These are phyloP conservation scores for Probosciger aterrimus DNA, from an alignment of 2,113 vertebrate species.

Conservation along the genomic window DNA sequence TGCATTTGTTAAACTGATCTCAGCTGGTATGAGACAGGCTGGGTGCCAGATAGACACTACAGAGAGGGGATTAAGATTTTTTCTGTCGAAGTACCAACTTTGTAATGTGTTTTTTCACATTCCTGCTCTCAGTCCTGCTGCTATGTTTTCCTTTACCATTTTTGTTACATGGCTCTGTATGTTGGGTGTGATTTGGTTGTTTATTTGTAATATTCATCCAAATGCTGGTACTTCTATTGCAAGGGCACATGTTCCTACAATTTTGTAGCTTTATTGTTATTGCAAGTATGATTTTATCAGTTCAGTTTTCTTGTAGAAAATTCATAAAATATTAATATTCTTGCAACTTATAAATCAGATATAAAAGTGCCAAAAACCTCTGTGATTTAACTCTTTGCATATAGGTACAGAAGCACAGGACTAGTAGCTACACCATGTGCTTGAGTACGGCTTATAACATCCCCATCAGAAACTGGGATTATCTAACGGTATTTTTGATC, in stretches of 20 bases:
- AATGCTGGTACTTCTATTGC: neutral
- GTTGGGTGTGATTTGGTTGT: neutral
- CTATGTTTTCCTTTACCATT: neutral
- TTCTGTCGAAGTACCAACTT: neutral
- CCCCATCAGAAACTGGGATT: fast-evolving
- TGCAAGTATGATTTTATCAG: neutral
- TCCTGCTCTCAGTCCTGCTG: neutral
- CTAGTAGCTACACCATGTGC: fast-evolving
- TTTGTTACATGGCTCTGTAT: neutral
- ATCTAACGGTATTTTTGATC: neutral
- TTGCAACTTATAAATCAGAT: neutral
- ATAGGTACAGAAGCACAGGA: neutral
- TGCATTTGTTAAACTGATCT: neutral
- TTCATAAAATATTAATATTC: neutral
- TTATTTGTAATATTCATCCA: neutral
- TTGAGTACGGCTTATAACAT: fast-evolving
- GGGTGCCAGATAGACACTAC: neutral
- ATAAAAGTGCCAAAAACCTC: neutral
- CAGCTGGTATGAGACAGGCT: neutral
- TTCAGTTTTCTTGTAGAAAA: neutral
- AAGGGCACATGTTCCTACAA: neutral
- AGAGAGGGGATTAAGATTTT: neutral
- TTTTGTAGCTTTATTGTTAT: neutral
- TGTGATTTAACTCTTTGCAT: neutral
- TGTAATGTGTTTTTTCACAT: neutral